Base-by-base conservation (phyloP, 30 jellyfish, hydroid and myxozoan genomes). In the Cassiopea andromeda region DNA sequence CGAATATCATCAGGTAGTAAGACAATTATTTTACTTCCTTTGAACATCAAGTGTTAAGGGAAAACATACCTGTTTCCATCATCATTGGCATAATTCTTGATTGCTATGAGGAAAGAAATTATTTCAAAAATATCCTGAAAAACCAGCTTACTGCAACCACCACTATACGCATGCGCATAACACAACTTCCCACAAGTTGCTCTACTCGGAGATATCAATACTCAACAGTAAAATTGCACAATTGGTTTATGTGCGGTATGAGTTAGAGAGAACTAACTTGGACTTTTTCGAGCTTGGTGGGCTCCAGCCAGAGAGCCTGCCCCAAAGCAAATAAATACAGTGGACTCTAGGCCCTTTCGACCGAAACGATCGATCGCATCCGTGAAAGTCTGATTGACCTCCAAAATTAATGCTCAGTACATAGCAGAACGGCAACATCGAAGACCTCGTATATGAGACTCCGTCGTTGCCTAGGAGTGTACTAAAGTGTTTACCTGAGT, bases 221-320 rank as follows among this genome's bases (percentile, higher is more conserved):
- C 1, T 70, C 17, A 7, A 14, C 45, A 14, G 7, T 19, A 4
- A 15, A 19, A 7, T 66, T 14, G 7, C 6, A 9, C 15, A 6
- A 70, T 27, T 12, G 2, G 8, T 48, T 77, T 74, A 60, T 77
- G 86, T 77, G 86, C 60, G 86, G 71, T 77, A 77, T 18, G 86
- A 60, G 86, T 77, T 77, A 77, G 86, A 47, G 67, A 27, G 44
- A 15, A 77, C 86, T 77, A 61, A 61, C 89, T 81, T 64, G 81
- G 81, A 61, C 46, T 81, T 81, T 81, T 16, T 69, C 27, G 89
- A 59, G 13, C 27, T 44, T 16, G 77, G 81, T 68, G 80, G 89
- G 80, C 80, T 64, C 80, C 89, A 59, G 1, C 89, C 80, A 81
- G 80, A 59, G 81, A 61, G 81, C 81, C 89, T 59, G 89, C 80